A percentile compares a stretch with the other conserved stretches of the same genome.
These are phyloP conservation scores for Leptopilina drosophilae DNA, from an alignment of 2,888 invertebrate species.

Conservation along the genomic window DNA sequence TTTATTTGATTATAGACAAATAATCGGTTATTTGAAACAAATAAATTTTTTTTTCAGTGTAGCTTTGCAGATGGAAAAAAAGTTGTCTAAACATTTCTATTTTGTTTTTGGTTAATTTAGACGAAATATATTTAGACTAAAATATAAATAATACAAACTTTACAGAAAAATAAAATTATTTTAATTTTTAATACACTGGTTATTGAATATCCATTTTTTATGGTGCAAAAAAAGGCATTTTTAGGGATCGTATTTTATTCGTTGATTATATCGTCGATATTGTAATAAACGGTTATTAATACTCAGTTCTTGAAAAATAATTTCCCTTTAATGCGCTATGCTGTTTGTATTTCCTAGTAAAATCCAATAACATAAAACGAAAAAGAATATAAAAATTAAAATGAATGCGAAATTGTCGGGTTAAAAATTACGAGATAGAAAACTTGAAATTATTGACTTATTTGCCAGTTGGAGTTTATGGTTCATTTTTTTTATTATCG, in stretches of 20 bases:
- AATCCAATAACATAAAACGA: neutral
- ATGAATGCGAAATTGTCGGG: neutral
- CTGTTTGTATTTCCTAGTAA: slow-evolving; percentile 20
- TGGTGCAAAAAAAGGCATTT: neutral
- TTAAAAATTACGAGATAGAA: neutral
- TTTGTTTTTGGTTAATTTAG: too few species aligned
- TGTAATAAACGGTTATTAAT: neutral
- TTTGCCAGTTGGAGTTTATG: neutral
- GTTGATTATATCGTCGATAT: neutral
- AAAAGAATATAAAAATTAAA: slow-evolving; percentile 9
- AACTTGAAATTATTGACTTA: neutral
- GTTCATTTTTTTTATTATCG: neutral
- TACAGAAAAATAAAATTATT: too few species aligned
- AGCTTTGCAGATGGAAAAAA: too few species aligned
- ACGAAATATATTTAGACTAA: too few species aligned
- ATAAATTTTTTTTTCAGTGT: too few species aligned
- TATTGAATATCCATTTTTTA: neutral
- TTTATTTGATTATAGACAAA: too few species aligned
- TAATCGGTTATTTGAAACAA: too few species aligned
- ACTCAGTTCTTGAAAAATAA: neutral
- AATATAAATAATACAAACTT: too few species aligned
- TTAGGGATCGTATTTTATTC: neutral
- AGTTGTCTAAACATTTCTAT: too few species aligned
- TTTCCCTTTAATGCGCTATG: neutral
- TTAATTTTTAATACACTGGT: too few species aligned